Conservation (phyloP, 2,113 vertebrate genomes). For the Tamias sibiricus region DNA sequence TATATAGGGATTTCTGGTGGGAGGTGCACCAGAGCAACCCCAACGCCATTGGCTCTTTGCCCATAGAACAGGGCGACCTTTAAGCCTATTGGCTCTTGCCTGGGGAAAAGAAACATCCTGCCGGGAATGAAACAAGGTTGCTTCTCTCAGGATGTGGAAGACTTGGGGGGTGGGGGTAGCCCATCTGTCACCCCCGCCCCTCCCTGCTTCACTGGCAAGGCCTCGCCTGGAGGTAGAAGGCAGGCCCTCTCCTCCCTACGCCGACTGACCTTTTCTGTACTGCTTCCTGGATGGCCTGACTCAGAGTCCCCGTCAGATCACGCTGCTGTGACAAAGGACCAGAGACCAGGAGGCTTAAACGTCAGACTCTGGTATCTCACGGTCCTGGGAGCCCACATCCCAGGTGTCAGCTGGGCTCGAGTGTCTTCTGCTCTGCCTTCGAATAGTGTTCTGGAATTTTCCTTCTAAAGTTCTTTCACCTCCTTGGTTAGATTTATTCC, state of each 20-base stretch:
- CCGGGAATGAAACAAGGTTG: too few species aligned
- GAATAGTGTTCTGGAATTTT: neutral
- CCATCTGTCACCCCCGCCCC: fast-evolving
- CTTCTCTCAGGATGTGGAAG: too few species aligned
- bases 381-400: too few species aligned
- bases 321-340: neutral
- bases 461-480: neutral
- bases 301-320: neutral
- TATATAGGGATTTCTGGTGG: too few species aligned
- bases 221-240: fast-evolving
- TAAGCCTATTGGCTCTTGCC: too few species aligned
- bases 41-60: too few species aligned
- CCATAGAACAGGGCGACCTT: too few species aligned
- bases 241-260: too few species aligned
- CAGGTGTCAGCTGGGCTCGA: neutral
- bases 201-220: neutral
- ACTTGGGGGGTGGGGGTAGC: too few species aligned
- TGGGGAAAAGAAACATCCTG: too few species aligned
- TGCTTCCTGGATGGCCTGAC: neutral
- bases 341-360: neutral
- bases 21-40: too few species aligned
- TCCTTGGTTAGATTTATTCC: neutral
- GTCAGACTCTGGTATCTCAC: neutral
- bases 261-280: too few species aligned
- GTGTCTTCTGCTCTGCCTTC: neutral